These are phyloP conservation scores for Amiota mariae DNA, from an alignment of 2,888 invertebrate genomes.

Conservation along the genomic window DNA sequence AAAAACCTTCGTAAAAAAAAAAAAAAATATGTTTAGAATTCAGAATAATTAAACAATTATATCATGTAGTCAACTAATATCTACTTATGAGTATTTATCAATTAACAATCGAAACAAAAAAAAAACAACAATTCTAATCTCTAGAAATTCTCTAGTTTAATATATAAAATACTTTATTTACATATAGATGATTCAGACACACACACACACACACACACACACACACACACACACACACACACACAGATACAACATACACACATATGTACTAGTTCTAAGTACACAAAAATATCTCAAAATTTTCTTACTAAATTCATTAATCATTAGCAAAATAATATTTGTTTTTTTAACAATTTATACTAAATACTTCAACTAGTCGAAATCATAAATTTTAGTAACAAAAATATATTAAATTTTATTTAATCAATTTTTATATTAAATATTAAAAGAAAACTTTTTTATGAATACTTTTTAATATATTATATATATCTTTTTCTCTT, in stretches of 20 bases:
- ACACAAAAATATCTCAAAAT: conserved; percentile 23
- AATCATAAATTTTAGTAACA: not conserved
- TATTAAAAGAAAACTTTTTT: not conserved
- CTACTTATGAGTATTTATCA: too few relatives aligned
- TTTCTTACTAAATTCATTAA: not conserved
- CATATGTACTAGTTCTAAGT: conserved; percentile 20
- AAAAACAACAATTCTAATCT: too few relatives aligned
- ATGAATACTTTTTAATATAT: not conserved
- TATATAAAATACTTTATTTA: too few relatives aligned
- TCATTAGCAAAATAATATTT: conserved; percentile 40
- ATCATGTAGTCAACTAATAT: too few relatives aligned
- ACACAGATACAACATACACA: too few relatives aligned
- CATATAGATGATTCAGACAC: too few relatives aligned
- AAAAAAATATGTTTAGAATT: too few relatives aligned
- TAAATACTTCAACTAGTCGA: not conserved
- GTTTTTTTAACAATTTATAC: not conserved
- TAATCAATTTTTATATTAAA: not conserved
- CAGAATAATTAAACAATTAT: too few relatives aligned
- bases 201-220: not conserved
- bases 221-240: conserved; percentile 17
- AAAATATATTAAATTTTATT: not conserved
- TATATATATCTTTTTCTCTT: not conserved
- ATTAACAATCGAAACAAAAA: too few relatives aligned
- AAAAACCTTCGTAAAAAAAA: too few relatives aligned
- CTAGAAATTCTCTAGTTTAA: too few relatives aligned